Conservation (phyloP, 2,888 invertebrate species). For the Stegana nigrithorax region DNA sequence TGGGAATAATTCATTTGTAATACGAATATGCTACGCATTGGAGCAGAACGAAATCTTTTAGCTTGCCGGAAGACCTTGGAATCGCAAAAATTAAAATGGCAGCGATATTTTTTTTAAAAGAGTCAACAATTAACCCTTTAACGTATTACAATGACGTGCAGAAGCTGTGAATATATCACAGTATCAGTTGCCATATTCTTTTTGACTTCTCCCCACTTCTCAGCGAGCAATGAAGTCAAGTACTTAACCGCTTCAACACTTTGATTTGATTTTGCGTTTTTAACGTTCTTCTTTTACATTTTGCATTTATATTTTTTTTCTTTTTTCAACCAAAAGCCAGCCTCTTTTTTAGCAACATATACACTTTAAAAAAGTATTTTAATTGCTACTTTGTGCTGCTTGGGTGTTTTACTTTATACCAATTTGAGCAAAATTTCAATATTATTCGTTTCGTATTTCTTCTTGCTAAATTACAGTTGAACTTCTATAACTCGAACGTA, state of each 20-base stretch:
- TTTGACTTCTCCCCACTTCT: no score
- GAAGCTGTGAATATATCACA: no score
- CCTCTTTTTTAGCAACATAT: neutral
- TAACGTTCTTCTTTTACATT: conserved; percentile 19
- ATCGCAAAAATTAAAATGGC: neutral
- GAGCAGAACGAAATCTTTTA: no score
- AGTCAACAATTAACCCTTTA: conserved; percentile 55
- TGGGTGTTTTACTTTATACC: no score
- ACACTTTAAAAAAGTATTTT: neutral
- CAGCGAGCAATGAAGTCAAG: conserved; percentile 30
- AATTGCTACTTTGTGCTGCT: no score
- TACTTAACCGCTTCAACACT: conserved; percentile 60
- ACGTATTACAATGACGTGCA: no score
- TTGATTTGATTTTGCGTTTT: conserved; percentile 64
- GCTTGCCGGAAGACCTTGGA: neutral
- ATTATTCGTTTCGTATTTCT: neutral
- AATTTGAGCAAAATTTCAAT: no score
- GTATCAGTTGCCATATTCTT: no score
- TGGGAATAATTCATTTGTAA: conserved; percentile 54
- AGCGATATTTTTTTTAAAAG: no score
- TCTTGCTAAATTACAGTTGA: no score
- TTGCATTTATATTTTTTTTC: neutral
- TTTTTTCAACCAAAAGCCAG: neutral
- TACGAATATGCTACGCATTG: conserved; percentile 38
- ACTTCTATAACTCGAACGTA: no score